Percentiles rank a stretch among this genome's conserved stretches.
Conservation (phyloP, 2,888 invertebrate species). For the Busseola fusca region DNA sequence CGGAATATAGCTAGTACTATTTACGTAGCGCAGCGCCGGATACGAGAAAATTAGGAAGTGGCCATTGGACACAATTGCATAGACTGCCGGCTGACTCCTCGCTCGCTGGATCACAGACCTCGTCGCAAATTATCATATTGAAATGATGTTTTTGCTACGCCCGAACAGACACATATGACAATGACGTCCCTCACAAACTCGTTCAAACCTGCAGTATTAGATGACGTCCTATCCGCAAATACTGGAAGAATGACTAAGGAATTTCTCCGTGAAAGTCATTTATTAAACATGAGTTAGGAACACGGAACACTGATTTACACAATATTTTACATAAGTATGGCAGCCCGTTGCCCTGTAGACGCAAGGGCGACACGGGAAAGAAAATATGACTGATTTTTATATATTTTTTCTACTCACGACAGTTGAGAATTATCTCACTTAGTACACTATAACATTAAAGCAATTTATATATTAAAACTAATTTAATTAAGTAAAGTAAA, state of each 20-base stretch:
- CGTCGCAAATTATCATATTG: slow-evolving; percentile 31
- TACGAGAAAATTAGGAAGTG: slow-evolving; percentile 87
- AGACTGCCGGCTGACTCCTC: slow-evolving; percentile 56
- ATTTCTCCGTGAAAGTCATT: background rate
- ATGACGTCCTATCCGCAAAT: background rate
- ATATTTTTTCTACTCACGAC: background rate
- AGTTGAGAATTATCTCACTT: background rate
- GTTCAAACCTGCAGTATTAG: background rate
- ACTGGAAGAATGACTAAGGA: background rate
- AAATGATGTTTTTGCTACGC: slow-evolving; percentile 15
- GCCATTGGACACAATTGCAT: slow-evolving; percentile 85
- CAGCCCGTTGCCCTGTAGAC: background rate
- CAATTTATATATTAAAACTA: background rate
- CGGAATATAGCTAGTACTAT: slow-evolving; percentile 59
- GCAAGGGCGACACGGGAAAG: background rate
- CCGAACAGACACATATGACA: background rate
- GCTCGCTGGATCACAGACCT: slow-evolving; percentile 42
- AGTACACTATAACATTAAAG: background rate
- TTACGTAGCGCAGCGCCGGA: slow-evolving; percentile 67
- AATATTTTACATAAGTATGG: background rate
- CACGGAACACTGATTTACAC: background rate
- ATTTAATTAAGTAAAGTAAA: background rate
- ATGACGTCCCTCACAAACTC: background rate
- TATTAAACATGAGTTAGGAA: slow-evolving; percentile 4
- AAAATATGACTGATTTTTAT: background rate